A percentile compares a stretch with the other conserved stretches of the same genome.
phyloP scores from a whole-genome alignment of 2,113 vertebrate genomes.

The Xenopus tropicalis region UCB_Xtro_10.0 CM004445.2:65092501-65093000 shows the following conservation, averaged over 20 bases:
- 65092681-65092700: constrained; percentile 42
- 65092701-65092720: constrained; percentile 41
- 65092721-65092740: constrained; percentile 55
- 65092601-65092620: constrained; percentile 58
- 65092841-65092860: constrained; percentile 30
- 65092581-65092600: constrained; percentile 55
- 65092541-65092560: constrained; percentile 59
- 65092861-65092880: constrained; percentile 50
- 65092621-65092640: constrained; percentile 42
- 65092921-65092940: constrained; percentile 49
- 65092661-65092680: constrained; percentile 45
- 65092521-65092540: constrained; percentile 69
- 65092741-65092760: constrained; percentile 48
- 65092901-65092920: constrained; percentile 59
- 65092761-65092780: constrained; percentile 52
- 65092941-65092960: constrained; percentile 51
- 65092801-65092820: constrained; percentile 46
- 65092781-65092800: constrained; percentile 42
- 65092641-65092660: constrained; percentile 52
- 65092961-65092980: constrained; percentile 62
- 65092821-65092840: constrained; percentile 56
- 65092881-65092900: constrained; percentile 55
- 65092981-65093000: constrained; percentile 59
- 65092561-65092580: constrained; percentile 56
- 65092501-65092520: constrained; percentile 76